A percentile compares a stretch with the other conserved stretches of the same genome.
These are phyloP conservation scores for Halocynthia aurantium DNA, from an alignment of 23 tunicate species.

Conservation along the genomic window DNA sequence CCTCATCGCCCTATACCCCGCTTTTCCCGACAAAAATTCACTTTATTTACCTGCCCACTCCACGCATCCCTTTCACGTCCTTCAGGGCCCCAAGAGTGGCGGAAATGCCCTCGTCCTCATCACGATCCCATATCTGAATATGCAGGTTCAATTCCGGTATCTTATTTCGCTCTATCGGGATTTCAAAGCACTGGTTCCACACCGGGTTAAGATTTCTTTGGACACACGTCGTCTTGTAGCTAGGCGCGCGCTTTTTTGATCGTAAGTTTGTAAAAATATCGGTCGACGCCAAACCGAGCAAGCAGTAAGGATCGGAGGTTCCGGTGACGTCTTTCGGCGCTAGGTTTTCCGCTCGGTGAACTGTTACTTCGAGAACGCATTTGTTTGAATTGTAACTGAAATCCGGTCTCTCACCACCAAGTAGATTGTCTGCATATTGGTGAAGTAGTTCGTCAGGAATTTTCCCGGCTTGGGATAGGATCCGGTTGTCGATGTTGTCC, in stretches of 20 bases:
- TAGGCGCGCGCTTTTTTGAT: slow-evolving; percentile 14
- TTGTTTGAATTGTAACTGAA: slow-evolving; percentile 23
- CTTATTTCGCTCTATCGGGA: slow-evolving; percentile 32
- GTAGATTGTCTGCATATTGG: slow-evolving; percentile 13
- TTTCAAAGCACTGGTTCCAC: slow-evolving; percentile 78
- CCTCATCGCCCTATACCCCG: no score
- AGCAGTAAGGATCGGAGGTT: slow-evolving; percentile 86
- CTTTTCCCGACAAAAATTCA: no score
- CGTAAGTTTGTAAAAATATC: slow-evolving; percentile 48
- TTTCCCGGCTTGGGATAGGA: slow-evolving; percentile 4
- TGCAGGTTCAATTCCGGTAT: slow-evolving; percentile 42
- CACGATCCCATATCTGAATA: slow-evolving; percentile 86
- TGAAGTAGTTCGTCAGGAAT: slow-evolving; percentile 9
- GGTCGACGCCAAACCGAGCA: slow-evolving; percentile 34
- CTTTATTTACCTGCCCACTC: slow-evolving; percentile 56
- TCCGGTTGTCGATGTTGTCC: slow-evolving; percentile 18
- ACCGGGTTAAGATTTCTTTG: slow-evolving; percentile 56
- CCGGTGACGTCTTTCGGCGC: slow-evolving; percentile 90
- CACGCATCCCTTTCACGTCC: slow-evolving; percentile 73
- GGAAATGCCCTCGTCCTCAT: slow-evolving; percentile 36
- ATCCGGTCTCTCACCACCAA: not conserved
- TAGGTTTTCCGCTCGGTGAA: slow-evolving; percentile 64
- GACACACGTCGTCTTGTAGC: slow-evolving; percentile 23
- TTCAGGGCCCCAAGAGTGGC: slow-evolving; percentile 26
- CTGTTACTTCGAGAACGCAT: slow-evolving; percentile 45